A percentile compares a stretch with the other conserved stretches of the same genome.
Evolutionary conservation across 1,140 invertebrate species (phyloP).

Genomic region (Anadara kagoshimensis): DNA sequence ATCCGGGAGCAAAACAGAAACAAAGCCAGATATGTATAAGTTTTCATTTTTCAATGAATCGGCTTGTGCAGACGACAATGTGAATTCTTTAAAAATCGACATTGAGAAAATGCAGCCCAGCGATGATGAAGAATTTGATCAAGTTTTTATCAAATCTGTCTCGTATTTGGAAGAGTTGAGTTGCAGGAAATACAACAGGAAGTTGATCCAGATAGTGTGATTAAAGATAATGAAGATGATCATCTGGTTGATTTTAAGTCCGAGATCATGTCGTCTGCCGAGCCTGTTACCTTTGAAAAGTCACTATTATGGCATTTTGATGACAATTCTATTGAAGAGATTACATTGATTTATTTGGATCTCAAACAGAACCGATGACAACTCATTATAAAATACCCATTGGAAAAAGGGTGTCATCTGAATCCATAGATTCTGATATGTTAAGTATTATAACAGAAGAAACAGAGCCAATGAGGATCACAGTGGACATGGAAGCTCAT

Average conservation of each 20-base stretch:
- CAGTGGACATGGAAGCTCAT: neutral
- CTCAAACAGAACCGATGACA: conserved; percentile 8
- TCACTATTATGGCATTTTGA: conserved; percentile 25
- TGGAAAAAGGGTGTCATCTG: conserved; percentile 7
- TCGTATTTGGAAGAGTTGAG: conserved; percentile 13
- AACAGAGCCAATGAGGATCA: conserved; percentile 18
- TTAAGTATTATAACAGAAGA: conserved; percentile 40
- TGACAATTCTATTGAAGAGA: conserved; percentile 18
- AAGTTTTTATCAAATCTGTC: conserved; percentile 34
- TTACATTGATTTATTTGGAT: conserved; percentile 10
- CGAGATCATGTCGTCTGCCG: neutral
- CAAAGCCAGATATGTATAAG: conserved; percentile 3
- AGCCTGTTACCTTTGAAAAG: neutral
- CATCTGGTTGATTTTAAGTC: neutral
- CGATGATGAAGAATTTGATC: conserved; percentile 31
- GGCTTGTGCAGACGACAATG: conserved; percentile 1
- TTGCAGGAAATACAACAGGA: neutral
- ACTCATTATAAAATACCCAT: neutral
- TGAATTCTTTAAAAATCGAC: neutral
- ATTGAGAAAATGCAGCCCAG: neutral
- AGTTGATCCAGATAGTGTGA: conserved; percentile 2
- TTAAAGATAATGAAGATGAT: conserved; percentile 1
- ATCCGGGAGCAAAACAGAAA: conserved; percentile 3
- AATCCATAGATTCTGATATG: conserved; percentile 28
- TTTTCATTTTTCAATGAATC: conserved; percentile 18